These are phyloP conservation scores for Thripadectes ignobilis DNA, from an alignment of 2,797 vertebrate genomes.

Conservation along the genomic window DNA sequence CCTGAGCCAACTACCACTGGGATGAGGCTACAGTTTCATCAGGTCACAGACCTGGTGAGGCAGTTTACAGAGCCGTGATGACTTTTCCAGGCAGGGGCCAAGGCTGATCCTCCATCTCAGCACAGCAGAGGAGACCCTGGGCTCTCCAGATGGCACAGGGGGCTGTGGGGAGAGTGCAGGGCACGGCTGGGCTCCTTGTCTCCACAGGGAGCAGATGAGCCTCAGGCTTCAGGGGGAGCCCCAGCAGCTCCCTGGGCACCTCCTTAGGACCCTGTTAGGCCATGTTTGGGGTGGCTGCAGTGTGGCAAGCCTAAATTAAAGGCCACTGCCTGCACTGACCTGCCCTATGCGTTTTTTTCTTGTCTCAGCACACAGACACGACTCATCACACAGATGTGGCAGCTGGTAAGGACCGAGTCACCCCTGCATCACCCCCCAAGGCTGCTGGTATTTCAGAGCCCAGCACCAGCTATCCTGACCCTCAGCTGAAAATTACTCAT, in stretches of 20 bases:
- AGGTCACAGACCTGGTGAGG: too few relatives aligned
- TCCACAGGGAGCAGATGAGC: background rate
- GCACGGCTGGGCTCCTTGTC: rapidly evolving
- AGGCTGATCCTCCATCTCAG: background rate
- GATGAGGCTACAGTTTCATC: background rate
- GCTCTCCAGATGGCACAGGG: rapidly evolving
- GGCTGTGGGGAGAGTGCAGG: rapidly evolving
- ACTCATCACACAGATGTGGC: background rate
- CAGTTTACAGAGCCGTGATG: rapidly evolving
- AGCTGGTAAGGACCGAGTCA: rapidly evolving
- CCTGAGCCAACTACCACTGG: background rate
- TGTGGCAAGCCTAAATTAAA: background rate
- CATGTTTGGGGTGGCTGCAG: background rate
- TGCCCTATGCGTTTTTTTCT: rapidly evolving
- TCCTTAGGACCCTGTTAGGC: background rate
- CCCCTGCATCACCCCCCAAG: rapidly evolving
- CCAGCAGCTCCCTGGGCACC: background rate
- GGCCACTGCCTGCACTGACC: background rate
- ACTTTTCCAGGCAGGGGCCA: background rate
- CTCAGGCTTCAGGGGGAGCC: background rate
- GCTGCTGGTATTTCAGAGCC: rapidly evolving
- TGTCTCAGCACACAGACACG: background rate
- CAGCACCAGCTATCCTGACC: rapidly evolving
- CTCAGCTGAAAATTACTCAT: background rate
- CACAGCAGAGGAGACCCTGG: background rate